Base-by-base conservation (phyloP, 2,888 invertebrate species). In the Reticulitermes lucifugus region DNA sequence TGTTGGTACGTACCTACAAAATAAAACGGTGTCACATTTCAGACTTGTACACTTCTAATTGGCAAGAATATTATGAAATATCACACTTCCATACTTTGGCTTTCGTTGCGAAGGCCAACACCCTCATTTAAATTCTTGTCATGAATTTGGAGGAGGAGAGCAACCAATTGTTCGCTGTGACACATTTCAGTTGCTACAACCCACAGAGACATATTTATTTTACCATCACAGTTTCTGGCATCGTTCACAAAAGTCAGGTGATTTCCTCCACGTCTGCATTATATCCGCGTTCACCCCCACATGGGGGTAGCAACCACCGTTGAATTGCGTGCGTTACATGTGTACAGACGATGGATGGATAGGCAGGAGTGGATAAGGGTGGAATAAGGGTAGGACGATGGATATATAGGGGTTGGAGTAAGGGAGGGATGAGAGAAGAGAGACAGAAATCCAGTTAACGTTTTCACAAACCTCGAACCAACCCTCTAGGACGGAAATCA, bases 341-440 rank as follows among this genome's bases (percentile, higher is more conserved):
- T 77, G 77, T 77, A 46, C 10, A 46, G n/a, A 46, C 43, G 77
- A 21, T 77, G 51, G 77, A 77, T 77, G 77, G 77, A 46, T 46
- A 77, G 77, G 77, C 41, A 46, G 77, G 51, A 77, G 51, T 77
- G 77, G 77, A n/a, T 77, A 77, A 73, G 77, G 77, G 77, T 77
- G 25, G 77, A 77, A 77, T 77, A 77, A 77, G 77, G 77, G 51
- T 41, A 46, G 43, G 46, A 77, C 77, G 77, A 77, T 77, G 51
- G 77, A 77, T 77, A 77, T 77, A 77, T 77, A 77, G 73, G 18
- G 73, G 73, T 41, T 73, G 77, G 46, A 22, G 22, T 46, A 46
- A 1, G 21, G 9, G 51, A 77, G 77, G 46, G 51, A 46, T 46
- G 77, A 77, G 5, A 77, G 22, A 22, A 41, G 51, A 77, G 77